A percentile compares a stretch with the other conserved stretches of the same genome.
Conservation (phyloP, 2,113 vertebrate genomes). For the Amphiprion ocellaris region DNA sequence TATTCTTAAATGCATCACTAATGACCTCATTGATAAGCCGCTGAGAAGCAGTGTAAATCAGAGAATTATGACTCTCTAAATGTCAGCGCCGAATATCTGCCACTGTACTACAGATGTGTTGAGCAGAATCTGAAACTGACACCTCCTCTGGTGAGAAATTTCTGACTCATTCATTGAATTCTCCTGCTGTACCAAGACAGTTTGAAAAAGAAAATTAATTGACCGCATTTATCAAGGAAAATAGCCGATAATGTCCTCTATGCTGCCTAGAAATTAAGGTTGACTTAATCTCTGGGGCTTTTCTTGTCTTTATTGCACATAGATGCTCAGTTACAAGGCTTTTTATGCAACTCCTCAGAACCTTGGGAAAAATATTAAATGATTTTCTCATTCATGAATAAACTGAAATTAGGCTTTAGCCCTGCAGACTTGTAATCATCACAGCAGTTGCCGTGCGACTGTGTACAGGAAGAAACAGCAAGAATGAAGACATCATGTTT, state of each 20-base stretch:
- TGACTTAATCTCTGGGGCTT: background rate
- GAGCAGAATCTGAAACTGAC: constrained; percentile 22
- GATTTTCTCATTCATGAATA: constrained; percentile 1
- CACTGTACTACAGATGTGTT: background rate
- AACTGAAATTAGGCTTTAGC: background rate
- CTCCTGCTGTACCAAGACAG: constrained; percentile 28
- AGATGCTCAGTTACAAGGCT: background rate
- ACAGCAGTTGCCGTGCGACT: background rate
- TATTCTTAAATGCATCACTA: constrained; percentile 56
- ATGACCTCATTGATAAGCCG: constrained; percentile 59
- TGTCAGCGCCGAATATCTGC: constrained; percentile 23
- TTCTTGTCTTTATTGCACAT: background rate
- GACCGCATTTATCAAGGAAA: constrained; percentile 16
- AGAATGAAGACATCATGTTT: background rate
- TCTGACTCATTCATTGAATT: background rate
- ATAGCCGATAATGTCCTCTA: background rate
- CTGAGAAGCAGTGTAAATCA: constrained; percentile 34
- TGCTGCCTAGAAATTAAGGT: background rate
- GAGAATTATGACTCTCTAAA: constrained; percentile 43
- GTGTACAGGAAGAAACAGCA: background rate
- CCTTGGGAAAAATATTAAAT: background rate
- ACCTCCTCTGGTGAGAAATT: constrained; percentile 1
- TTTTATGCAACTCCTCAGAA: background rate
- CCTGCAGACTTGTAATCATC: background rate
- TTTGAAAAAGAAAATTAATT: constrained; percentile 7